A percentile compares a stretch with the other conserved stretches of the same genome.
phyloP scores from a whole-genome alignment of 2,888 invertebrate species.

The Cerastis leucographa region DNA sequence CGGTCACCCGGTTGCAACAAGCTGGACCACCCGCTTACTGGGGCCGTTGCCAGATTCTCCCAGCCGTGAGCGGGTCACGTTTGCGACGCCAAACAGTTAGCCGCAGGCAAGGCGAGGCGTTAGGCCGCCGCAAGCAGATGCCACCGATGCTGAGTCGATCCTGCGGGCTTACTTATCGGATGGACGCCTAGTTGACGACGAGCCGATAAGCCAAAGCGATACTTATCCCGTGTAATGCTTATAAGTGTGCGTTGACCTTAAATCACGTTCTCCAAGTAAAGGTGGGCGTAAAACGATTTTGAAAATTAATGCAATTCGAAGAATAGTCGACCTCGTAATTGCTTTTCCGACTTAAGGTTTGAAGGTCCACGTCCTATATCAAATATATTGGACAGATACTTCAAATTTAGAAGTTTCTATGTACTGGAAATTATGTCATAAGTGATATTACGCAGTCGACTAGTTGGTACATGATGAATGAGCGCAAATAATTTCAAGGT shows the following conservation, averaged over 20 bases:
- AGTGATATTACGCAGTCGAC: background rate
- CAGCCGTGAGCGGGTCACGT: background rate
- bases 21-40: background rate
- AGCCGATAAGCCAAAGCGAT: background rate
- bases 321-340: conserved; percentile 1
- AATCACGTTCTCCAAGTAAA: conserved; percentile 38
- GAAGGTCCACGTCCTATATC: background rate
- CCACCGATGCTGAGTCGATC: background rate
- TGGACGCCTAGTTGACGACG: background rate
- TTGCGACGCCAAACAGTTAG: background rate
- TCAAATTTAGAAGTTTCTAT: background rate
- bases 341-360: background rate
- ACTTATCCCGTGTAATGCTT: background rate
- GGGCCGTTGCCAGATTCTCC: background rate
- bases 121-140: background rate
- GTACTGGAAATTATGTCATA: background rate
- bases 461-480: background rate
- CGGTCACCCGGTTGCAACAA: background rate
- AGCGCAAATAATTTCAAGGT: conserved; percentile 40
- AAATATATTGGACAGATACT: background rate
- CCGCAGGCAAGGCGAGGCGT: background rate
- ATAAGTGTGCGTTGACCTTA: conserved; percentile 8
- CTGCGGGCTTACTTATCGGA: background rate
- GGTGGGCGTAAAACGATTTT: conserved; percentile 47
- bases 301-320: conserved; percentile 29